These are phyloP conservation scores for Montipora sp. DNA, from an alignment of 64 coral and sea anemone genomes.

Conservation along the genomic window DNA sequence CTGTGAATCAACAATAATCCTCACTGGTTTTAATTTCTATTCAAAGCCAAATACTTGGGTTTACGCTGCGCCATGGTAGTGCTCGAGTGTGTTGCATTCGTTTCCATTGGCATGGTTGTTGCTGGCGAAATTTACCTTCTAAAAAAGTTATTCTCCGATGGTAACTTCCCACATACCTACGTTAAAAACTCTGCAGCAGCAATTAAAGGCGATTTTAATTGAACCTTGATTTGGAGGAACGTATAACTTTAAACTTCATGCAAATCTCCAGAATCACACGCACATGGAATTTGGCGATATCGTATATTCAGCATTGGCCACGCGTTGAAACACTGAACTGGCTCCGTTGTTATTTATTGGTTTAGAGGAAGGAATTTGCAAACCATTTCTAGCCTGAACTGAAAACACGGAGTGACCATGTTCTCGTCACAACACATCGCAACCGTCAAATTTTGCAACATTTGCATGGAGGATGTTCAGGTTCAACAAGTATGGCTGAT, in stretches of 20 bases:
- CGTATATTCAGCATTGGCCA: no score
- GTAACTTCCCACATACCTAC: constrained; percentile 1
- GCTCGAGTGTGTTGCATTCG: constrained; percentile 47
- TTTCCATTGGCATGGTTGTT: constrained; percentile 23
- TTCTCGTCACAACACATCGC: neutral
- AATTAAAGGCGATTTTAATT: constrained; percentile 7
- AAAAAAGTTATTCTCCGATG: constrained; percentile 44
- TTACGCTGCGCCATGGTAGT: constrained; percentile 17
- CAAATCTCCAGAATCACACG: neutral
- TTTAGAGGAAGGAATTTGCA: no score
- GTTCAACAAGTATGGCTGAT: neutral
- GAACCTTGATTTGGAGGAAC: neutral
- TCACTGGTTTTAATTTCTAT: no score
- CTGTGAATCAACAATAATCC: no score
- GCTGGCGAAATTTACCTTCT: constrained; percentile 52
- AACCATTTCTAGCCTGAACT: no score
- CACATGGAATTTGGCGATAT: neutral
- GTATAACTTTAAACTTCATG: neutral
- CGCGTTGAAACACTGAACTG: no score
- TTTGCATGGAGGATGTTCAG: neutral
- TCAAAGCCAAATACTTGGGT: no score
- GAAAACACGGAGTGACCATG: neutral
- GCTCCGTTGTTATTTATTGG: no score
- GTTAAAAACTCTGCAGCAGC: constrained; percentile 1
- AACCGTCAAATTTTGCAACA: neutral